Evolutionary conservation across 1,140 invertebrate genomes (phyloP).

Genomic region (Forficula auricularia): DNA sequence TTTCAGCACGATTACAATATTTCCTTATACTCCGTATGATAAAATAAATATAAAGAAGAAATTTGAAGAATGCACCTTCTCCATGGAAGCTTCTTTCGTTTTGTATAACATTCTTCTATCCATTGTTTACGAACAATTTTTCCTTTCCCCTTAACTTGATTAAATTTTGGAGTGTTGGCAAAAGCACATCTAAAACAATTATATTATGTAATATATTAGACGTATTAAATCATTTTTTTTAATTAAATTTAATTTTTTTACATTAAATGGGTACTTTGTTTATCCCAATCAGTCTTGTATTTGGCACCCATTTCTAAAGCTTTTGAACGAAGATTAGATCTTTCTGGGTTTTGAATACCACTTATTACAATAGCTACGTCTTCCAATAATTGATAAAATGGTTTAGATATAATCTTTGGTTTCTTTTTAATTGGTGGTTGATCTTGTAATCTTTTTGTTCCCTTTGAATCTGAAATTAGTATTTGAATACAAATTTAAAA

Average conservation of each 20-base stretch:
- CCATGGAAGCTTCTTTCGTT: slow-evolving; percentile 52
- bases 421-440: slow-evolving; percentile 1
- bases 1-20: too few relatives aligned
- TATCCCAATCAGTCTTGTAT: slow-evolving; percentile 58
- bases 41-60: too few relatives aligned
- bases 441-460: not conserved
- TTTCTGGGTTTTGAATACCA: slow-evolving; percentile 68
- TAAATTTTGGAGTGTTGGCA: slow-evolving; percentile 71
- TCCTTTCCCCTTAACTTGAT: slow-evolving; percentile 46
- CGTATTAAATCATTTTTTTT: too few relatives aligned
- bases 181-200: slow-evolving; percentile 58
- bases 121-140: slow-evolving; percentile 58
- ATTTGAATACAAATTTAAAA: slow-evolving; percentile 1
- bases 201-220: slow-evolving; percentile 8
- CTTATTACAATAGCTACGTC: slow-evolving; percentile 62
- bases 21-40: too few relatives aligned
- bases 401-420: slow-evolving; percentile 21
- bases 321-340: slow-evolving; percentile 44
- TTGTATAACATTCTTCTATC: slow-evolving; percentile 48
- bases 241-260: slow-evolving; percentile 18
- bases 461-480: slow-evolving; percentile 3
- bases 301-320: slow-evolving; percentile 62
- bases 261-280: slow-evolving; percentile 64
- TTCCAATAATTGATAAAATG: slow-evolving; percentile 38
- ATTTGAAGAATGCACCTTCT: slow-evolving; percentile 29